Conservation (phyloP, 2,113 vertebrate genomes). For the Mugil cephalus region DNA sequence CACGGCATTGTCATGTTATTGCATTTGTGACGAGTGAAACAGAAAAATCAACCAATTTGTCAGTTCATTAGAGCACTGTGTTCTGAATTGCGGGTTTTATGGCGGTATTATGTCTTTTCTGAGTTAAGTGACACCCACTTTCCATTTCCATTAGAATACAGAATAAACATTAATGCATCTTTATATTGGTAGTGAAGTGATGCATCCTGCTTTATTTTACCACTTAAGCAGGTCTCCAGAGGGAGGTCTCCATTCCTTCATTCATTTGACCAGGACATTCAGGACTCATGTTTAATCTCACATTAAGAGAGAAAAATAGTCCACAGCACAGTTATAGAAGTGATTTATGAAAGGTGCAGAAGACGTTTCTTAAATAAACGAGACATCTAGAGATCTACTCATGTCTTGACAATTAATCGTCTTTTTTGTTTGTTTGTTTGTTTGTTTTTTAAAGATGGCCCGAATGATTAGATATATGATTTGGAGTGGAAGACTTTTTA, state of each 20-base stretch:
- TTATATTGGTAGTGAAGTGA: constrained; percentile 50
- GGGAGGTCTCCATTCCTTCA: constrained; percentile 3
- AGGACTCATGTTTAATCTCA: constrained; percentile 35
- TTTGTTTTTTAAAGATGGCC: neutral
- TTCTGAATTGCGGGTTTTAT: constrained; percentile 9
- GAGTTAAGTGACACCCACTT: constrained; percentile 20
- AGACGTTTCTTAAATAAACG: too few species aligned
- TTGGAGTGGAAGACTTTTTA: neutral
- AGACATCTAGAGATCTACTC: too few species aligned
- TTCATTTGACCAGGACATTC: constrained; percentile 13
- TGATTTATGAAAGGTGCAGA: neutral
- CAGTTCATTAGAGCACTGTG: constrained; percentile 34
- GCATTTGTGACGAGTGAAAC: constrained; percentile 20
- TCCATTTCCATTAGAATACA: constrained; percentile 10
- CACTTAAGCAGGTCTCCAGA: constrained; percentile 47
- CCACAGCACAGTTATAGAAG: constrained; percentile 13
- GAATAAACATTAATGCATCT: constrained; percentile 49
- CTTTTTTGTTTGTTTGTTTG: neutral
- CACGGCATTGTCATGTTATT: constrained; percentile 9
- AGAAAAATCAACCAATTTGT: constrained; percentile 30
- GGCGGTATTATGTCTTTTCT: constrained; percentile 9
- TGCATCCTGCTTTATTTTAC: constrained; percentile 38
- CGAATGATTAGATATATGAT: neutral
- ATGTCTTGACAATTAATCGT: too few species aligned
- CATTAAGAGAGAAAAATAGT: constrained; percentile 31